These are phyloP conservation scores for Myripristis murdjan DNA, from an alignment of 2,797 vertebrate genomes.

Conservation along the genomic window DNA sequence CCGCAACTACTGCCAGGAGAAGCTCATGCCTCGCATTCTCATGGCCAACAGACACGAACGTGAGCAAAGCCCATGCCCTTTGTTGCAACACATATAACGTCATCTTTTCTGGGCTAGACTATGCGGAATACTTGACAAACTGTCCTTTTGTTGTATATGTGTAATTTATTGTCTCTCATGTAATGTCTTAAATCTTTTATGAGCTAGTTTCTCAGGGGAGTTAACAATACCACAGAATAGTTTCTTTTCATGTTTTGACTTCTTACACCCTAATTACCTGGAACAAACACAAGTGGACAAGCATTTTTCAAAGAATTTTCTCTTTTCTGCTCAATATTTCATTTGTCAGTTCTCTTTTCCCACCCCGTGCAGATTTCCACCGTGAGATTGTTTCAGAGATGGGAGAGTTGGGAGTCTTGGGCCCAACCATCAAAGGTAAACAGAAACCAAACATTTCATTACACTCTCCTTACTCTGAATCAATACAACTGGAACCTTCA, in stretches of 20 bases:
- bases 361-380: constrained; percentile 79
- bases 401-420: constrained; percentile 90
- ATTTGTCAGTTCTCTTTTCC: constrained; percentile 49
- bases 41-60: constrained; percentile 92
- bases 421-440: constrained; percentile 91
- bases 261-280: too few relatives aligned
- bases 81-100: too few relatives aligned
- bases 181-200: background rate
- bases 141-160: too few relatives aligned
- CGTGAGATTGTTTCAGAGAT: constrained; percentile 89
- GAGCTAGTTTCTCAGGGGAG: background rate
- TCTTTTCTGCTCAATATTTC: constrained; percentile 1
- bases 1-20: constrained; percentile 91
- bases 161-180: too few relatives aligned
- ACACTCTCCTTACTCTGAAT: background rate
- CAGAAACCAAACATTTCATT: background rate
- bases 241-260: too few relatives aligned
- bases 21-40: constrained; percentile 91
- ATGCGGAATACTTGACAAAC: too few relatives aligned
- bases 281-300: too few relatives aligned
- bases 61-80: constrained; percentile 53
- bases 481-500: background rate
- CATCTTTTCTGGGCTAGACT: too few relatives aligned
- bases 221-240: background rate
- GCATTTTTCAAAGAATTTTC: too few relatives aligned